These are phyloP conservation scores for Diachasmimorpha longicaudata DNA, from an alignment of 1,140 invertebrate species.

Conservation along the genomic window DNA sequence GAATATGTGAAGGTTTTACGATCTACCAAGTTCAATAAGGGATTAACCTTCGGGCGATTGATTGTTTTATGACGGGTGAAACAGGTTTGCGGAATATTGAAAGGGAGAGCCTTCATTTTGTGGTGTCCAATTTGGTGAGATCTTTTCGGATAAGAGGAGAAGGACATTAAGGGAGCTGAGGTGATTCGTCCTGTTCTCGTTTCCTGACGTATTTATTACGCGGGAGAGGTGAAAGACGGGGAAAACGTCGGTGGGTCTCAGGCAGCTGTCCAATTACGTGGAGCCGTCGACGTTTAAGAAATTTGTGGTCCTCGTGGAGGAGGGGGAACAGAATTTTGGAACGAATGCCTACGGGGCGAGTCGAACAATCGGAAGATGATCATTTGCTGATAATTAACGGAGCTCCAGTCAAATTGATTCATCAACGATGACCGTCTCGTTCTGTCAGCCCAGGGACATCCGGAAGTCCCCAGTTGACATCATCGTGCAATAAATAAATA, in stretches of 20 bases:
- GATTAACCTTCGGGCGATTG: background rate
- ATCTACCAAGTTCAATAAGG: background rate
- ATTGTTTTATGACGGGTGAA: conserved; percentile 28
- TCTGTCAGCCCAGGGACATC: no score
- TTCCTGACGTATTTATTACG: conserved; percentile 32
- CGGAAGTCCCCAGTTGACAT: no score
- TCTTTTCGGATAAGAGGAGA: conserved; percentile 11
- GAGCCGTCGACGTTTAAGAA: conserved; percentile 14
- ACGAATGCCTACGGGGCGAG: no score
- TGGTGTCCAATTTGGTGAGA: conserved; percentile 31
- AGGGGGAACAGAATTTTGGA: no score
- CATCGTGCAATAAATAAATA: no score
- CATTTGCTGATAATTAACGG: no score
- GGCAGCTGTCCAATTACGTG: conserved; percentile 31
- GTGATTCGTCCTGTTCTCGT: background rate
- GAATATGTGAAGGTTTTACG: background rate
- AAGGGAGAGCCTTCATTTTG: conserved; percentile 14
- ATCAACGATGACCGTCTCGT: no score
- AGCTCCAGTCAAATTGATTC: no score
- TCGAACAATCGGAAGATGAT: no score
- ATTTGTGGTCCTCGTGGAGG: background rate
- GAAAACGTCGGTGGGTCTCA: conserved; percentile 19
- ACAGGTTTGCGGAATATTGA: background rate
- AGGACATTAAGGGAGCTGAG: background rate
- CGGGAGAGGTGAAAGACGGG: conserved; percentile 14